A percentile compares a stretch with the other conserved stretches of the same genome.
These are phyloP conservation scores for Anniella stebbinsi DNA, from an alignment of 2,797 vertebrate genomes.

Conservation along the genomic window DNA sequence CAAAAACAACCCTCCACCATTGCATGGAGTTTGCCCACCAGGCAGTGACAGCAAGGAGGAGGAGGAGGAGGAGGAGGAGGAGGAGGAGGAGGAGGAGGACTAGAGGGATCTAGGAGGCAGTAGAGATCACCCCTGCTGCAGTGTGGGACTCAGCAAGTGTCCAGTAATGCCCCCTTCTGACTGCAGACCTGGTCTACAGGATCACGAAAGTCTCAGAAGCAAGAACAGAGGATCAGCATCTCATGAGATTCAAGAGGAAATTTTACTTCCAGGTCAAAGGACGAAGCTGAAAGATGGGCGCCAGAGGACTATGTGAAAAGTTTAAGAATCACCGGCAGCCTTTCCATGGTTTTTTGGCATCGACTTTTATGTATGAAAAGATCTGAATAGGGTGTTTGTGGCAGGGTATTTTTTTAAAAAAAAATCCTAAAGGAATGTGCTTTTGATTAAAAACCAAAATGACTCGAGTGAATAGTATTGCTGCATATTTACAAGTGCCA, in stretches of 20 bases:
- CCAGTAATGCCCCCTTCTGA: background rate
- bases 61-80: background rate
- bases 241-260: background rate
- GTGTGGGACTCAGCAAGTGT: background rate
- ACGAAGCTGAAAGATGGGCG: background rate
- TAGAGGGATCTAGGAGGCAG: background rate
- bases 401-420: background rate
- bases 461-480: conserved; percentile 38
- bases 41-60: background rate
- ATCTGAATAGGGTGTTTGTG: conserved; percentile 20
- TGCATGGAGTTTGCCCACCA: too few species aligned
- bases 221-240: background rate
- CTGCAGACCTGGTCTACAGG: background rate
- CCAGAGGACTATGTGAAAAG: background rate
- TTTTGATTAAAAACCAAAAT: conserved; percentile 48
- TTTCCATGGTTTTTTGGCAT: background rate
- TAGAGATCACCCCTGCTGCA: too few species aligned
- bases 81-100: background rate
- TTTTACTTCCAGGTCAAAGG: conserved; percentile 10
- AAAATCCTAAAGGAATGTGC: conserved; percentile 31
- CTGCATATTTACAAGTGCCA: conserved; percentile 37
- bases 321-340: background rate
- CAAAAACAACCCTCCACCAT: too few species aligned
- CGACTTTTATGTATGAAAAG: background rate
- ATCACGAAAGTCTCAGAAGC: too few species aligned